phyloP scores from a whole-genome alignment of 2,888 invertebrate species.

The Coelogynopora nodosa region DNA sequence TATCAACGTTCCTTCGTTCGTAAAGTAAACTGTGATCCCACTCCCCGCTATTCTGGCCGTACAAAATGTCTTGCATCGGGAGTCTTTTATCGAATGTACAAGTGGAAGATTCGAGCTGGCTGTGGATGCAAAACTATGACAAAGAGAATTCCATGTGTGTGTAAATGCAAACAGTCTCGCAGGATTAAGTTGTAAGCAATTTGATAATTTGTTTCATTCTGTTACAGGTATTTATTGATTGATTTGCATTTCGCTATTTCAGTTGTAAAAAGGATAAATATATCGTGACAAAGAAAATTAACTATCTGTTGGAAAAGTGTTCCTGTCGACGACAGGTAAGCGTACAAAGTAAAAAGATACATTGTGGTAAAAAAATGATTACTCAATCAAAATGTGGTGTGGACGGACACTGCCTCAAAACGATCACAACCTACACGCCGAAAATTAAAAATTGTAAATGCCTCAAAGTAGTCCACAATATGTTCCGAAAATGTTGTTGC shows the following conservation, averaged over 20 bases:
- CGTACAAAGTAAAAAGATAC: background rate
- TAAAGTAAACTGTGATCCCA: background rate
- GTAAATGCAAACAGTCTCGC: background rate
- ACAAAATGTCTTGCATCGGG: background rate
- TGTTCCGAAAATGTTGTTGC: background rate
- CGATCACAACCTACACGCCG: background rate
- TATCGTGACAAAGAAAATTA: background rate
- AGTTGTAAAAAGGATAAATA: background rate
- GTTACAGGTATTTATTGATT: no score
- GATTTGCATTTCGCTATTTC: no score
- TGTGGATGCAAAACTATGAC: background rate
- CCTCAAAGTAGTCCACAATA: background rate
- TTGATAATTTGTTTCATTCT: background rate
- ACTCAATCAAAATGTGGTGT: conserved; percentile 28
- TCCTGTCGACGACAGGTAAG: conserved; percentile 1
- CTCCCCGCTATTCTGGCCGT: background rate
- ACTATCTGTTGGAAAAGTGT: conserved; percentile 9
- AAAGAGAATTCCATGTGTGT: background rate
- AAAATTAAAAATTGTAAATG: conserved; percentile 25
- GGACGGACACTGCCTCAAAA: conserved; percentile 8
- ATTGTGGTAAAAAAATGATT: background rate
- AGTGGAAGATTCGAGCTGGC: background rate
- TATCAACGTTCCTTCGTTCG: background rate
- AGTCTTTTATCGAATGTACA: background rate
- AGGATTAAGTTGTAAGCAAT: background rate